Evolutionary conservation across 2,797 vertebrate genomes (phyloP), one percentile per base, ranked within the genome.

Genomic region (Loriculus beryllinus): DNA sequence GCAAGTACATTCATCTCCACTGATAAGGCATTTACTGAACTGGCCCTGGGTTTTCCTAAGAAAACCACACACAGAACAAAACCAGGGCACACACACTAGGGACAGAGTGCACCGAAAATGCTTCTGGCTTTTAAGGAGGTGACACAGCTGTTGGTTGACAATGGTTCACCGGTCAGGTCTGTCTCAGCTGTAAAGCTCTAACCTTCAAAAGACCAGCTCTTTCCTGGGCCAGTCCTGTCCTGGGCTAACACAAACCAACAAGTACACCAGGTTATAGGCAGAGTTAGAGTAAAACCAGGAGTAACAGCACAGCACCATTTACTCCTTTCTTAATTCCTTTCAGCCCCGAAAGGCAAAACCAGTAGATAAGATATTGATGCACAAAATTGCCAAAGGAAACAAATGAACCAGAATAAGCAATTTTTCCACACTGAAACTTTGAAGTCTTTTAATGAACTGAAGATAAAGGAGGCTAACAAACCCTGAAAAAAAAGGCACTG

Each of bases 81-180:
- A 67, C 31, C 0, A 82, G 29, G 19, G 28, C 31, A 14, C 7
- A 13, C 9, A 16, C 3, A 14, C 14, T 67, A 64, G 10, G 49
- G 21, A 65, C 68, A 85, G 45, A 89, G 17, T 2, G 14, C 2
- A 2, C 15, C 28, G 21, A 49, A 80, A 71, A 49, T 3, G 20
- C n/a, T 75, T 68, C 62, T 71, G 45, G 29, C 48, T 91, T 65
- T 86, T n/a, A 71, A 45, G 56, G 43, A 89, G 11, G 35, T 21
- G 21, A 74, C 82, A 68, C 1, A 56, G 37, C 52, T 29, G 10
- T n/a, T 64, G 85, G 18, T 1, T 33, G 23, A 56, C 45, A 40
- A 9, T 0, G 64, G 16, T 2, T 42, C 23, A 15, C 26, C 0
- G 0, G 20, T 43, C 31, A 37, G 22, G 25, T 42, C 40, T 70